Base-by-base conservation (phyloP, 2,113 vertebrate genomes). In the Syngnathus typhle region DNA sequence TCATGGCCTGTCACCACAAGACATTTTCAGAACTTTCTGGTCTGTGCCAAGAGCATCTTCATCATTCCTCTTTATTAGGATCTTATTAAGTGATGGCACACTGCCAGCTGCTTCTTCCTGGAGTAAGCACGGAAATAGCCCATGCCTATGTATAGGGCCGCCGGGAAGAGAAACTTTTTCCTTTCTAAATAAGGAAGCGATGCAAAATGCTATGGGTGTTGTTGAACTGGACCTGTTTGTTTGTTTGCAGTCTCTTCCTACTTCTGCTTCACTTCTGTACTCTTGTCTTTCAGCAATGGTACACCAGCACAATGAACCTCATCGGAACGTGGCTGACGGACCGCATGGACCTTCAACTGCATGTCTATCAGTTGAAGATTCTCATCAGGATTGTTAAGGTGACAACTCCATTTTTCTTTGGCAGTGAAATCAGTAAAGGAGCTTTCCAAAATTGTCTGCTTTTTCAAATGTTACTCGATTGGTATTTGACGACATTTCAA, bases 301-400 rank as follows among this genome's bases (percentile, higher is more conserved):
- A 99, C 91, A 98, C 92, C 86, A 98, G 96, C 88, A 95, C 94
- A 38, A 98, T 99, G 97, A 98, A 95, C 37, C 91, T 98, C 0
- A 67, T 98, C 75, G 96, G 95, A 80, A 97, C 95, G 55, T 99
- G 97, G 97, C 83, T 99, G 85, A 98, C 95, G 9, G 97, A 99
- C 85, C 94, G 97, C 44, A 96, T 99, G 95, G 97, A 99, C 90
- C 91, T 99, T 69, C 97, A 99, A 89, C 95, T 99, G 65, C 97
- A 99, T 75, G 89, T 99, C 71, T 98, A 98, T 85, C 97, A 99
- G 61, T 91, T 99, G 85, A 99, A 99, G 93, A 98, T 95, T 68
- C 95, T 99, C 84, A 99, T 99, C 90, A 93, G 96, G 90, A 87
- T 92, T 54, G 95, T 98, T 38, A 99, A 99, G 94, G 97, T 99